These are phyloP conservation scores for Popillia japonica DNA, from an alignment of 1,140 invertebrate genomes.

Conservation along the genomic window DNA sequence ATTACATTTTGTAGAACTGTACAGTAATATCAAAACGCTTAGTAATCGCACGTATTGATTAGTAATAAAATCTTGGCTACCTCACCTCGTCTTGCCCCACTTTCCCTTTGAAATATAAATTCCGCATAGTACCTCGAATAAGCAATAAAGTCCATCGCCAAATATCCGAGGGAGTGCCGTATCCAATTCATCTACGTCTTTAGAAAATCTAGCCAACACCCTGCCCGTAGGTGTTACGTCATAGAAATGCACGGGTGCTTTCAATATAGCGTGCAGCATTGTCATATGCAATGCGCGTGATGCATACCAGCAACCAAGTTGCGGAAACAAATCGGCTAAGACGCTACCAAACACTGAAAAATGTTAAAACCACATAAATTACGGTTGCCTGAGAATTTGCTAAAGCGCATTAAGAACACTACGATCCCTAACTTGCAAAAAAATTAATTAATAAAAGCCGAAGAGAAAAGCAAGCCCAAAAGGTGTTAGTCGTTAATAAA, in stretches of 20 bases:
- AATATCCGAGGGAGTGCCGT: conserved; percentile 74
- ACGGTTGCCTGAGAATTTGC: background rate
- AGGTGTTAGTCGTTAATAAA: background rate
- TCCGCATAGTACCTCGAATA: conserved; percentile 76
- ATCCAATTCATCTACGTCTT: conserved; percentile 77
- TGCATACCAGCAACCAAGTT: conserved; percentile 76
- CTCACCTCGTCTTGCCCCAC: no score
- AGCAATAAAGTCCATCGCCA: conserved; percentile 78
- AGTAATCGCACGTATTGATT: no score
- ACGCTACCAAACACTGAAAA: conserved; percentile 74
- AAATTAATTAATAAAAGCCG: background rate
- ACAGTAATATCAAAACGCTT: no score
- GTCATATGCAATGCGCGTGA: conserved; percentile 77
- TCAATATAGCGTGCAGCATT: conserved; percentile 79
- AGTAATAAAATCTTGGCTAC: no score
- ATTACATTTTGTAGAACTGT: no score
- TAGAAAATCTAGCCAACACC: conserved; percentile 86
- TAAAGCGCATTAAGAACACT: background rate
- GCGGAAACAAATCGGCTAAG: conserved; percentile 74
- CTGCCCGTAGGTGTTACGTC: conserved; percentile 88
- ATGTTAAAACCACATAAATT: conserved; percentile 6
- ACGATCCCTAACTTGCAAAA: background rate
- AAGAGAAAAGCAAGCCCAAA: background rate
- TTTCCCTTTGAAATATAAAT: background rate
- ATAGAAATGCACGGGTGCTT: conserved; percentile 81